Conservation (phyloP, 1,140 invertebrate species). For the Capitella teleta region DNA sequence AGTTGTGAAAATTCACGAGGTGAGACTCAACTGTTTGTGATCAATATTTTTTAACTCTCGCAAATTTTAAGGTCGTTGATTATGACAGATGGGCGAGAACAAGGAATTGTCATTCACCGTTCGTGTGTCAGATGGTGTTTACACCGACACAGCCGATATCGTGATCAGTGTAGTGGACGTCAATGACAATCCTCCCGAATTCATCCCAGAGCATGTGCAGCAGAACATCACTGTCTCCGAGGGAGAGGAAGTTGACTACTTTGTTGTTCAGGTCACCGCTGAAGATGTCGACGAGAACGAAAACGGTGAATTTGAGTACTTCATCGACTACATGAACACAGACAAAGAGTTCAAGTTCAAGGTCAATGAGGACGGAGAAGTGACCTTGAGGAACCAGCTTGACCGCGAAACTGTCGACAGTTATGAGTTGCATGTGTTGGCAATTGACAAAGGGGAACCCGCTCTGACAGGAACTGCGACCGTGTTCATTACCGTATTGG, state of each 20-base stretch:
- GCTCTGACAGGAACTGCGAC: conserved; percentile 91
- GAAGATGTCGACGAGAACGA: conserved; percentile 6
- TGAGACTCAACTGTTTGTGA: not conserved
- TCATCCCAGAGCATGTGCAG: not conserved
- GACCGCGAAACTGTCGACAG: conserved; percentile 1
- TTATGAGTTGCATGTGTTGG: conserved; percentile 7
- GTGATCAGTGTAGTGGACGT: conserved; percentile 6
- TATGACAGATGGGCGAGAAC: too few species aligned
- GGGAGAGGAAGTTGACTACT: not conserved
- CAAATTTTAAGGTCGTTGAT: too few species aligned
- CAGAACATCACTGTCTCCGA: not conserved
- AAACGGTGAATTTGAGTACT: conserved; percentile 13
- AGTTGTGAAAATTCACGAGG: conserved; percentile 6
- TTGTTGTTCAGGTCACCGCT: conserved; percentile 3
- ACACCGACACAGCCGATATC: conserved; percentile 5
- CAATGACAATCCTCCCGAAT: conserved; percentile 13
- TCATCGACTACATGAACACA: conserved; percentile 9
- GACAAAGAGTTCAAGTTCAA: conserved; percentile 8
- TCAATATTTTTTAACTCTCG: too few species aligned
- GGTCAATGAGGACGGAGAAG: conserved; percentile 5
- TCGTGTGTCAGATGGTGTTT: conserved; percentile 3
- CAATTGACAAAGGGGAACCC: conserved; percentile 45
- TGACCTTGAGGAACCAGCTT: conserved; percentile 6
- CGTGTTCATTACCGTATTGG: conserved; percentile 83
- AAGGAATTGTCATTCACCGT: too few species aligned